Conservation (phyloP, 2,888 invertebrate species). For the Formica aserva region DNA sequence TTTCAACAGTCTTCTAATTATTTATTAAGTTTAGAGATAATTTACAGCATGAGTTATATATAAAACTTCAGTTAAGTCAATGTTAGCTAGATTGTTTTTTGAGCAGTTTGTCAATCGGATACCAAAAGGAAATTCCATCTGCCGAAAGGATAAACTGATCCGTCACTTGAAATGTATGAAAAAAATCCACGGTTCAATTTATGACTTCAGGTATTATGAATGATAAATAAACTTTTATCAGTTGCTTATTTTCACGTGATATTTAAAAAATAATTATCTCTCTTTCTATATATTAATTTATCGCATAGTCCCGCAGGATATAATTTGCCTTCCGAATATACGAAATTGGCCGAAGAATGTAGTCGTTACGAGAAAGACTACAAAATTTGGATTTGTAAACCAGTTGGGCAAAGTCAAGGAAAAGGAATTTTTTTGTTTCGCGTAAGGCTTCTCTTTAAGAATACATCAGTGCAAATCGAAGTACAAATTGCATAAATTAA, state of each 20-base stretch:
- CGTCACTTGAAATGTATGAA: constrained; percentile 93
- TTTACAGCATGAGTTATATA: not conserved
- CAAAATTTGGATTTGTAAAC: constrained; percentile 94
- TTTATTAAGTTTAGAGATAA: not conserved
- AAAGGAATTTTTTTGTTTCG: constrained; percentile 93
- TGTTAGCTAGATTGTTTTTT: constrained; percentile 5
- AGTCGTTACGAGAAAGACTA: constrained; percentile 86
- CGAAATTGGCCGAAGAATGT: constrained; percentile 93
- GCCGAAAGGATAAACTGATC: constrained; percentile 93
- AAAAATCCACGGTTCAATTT: constrained; percentile 92
- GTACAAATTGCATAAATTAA: not conserved
- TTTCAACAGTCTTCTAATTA: not conserved
- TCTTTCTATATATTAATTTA: constrained; percentile 19
- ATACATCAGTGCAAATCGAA: not conserved
- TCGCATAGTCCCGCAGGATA: constrained; percentile 90
- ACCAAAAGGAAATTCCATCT: constrained; percentile 94
- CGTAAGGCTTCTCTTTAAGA: constrained; percentile 85
- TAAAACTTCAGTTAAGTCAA: not conserved
- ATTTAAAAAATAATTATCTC: too few species aligned
- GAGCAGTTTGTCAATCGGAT: constrained; percentile 93
- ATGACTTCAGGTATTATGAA: constrained; percentile 91
- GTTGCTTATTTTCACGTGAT: too few species aligned
- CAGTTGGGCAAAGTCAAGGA: constrained; percentile 94
- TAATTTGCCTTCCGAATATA: constrained; percentile 94
- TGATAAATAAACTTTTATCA: too few species aligned